Conservation (phyloP, 2,888 invertebrate genomes). For the Oasisia sp. region DNA sequence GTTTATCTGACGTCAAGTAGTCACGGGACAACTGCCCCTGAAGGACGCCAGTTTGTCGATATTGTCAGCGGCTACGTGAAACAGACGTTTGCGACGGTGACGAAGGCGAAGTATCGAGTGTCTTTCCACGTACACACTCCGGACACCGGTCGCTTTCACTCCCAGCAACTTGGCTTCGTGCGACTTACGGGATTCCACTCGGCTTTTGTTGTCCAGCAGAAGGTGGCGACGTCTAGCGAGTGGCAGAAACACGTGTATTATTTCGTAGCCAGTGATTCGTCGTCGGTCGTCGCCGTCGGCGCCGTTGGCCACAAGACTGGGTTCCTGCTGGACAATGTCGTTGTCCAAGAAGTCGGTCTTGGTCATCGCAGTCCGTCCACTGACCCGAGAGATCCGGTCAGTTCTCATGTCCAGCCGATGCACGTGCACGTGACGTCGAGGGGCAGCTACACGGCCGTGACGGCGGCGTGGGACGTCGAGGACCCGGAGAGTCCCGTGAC, state of each 20-base stretch:
- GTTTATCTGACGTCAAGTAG: background rate
- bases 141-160: background rate
- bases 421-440: constrained; percentile 6
- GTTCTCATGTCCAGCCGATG: background rate
- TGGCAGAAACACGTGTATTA: background rate
- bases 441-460: background rate
- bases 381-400: background rate
- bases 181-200: background rate
- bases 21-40: background rate
- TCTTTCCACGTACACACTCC: background rate
- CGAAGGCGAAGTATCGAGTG: background rate
- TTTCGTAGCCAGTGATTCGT: background rate
- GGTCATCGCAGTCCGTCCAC: background rate
- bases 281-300: background rate
- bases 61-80: background rate
- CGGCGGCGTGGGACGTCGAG: constrained; percentile 41
- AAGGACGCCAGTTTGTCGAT: background rate
- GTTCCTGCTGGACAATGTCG: background rate
- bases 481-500: constrained; percentile 41
- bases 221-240: background rate
- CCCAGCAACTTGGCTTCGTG: background rate
- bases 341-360: background rate
- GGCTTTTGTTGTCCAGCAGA: background rate
- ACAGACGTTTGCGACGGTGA: background rate
- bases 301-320: background rate